Conservation (phyloP, 2,797 vertebrate genomes). For the Smutsia temminckii region DNA sequence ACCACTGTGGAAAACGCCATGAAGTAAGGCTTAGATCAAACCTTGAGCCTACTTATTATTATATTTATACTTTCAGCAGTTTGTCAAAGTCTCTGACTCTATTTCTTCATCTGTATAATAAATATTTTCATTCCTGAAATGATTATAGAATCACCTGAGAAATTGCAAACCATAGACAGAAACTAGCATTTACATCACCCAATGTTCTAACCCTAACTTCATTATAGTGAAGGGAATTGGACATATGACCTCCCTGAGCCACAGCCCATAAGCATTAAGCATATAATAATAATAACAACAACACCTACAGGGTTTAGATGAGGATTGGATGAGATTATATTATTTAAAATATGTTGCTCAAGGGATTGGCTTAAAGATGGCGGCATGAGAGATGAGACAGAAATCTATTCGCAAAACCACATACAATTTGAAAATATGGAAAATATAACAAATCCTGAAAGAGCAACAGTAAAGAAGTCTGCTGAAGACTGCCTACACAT, state of each 20-base stretch:
- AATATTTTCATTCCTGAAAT: background rate
- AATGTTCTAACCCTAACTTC: background rate
- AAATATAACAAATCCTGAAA: too few relatives aligned
- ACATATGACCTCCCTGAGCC: background rate
- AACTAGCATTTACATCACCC: background rate
- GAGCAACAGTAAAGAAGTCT: too few relatives aligned
- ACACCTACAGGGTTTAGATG: background rate
- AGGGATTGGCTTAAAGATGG: background rate
- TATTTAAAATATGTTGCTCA: background rate
- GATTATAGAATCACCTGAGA: background rate
- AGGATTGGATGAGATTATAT: background rate
- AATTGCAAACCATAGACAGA: background rate
- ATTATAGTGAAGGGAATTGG: background rate
- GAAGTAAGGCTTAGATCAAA: background rate
- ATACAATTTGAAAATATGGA: too few relatives aligned
- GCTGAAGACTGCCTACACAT: too few relatives aligned
- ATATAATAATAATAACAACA: background rate
- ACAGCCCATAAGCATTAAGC: background rate
- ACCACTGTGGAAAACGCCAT: background rate
- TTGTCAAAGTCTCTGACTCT: background rate
- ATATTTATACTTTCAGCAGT: background rate
- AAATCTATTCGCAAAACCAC: too few relatives aligned
- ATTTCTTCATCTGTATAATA: background rate
- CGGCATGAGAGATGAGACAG: too few relatives aligned
- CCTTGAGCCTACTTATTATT: background rate